phyloP scores from a whole-genome alignment of 2,797 vertebrate genomes.

The Pteronotus mesoamericanus region DNA sequence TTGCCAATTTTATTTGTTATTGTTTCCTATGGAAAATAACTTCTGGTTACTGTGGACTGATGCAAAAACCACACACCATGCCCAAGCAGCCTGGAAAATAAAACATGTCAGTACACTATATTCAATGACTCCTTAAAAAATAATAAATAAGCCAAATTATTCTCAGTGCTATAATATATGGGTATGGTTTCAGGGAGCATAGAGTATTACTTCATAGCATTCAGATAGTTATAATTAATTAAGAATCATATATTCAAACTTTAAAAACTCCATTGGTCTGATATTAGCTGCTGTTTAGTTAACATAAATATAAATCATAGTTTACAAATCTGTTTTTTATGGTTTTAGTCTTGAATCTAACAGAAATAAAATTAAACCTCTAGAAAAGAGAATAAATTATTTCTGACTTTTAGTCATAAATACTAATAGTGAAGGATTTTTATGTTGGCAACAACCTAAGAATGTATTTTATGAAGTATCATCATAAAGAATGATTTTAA shows the following conservation, averaged over 20 bases:
- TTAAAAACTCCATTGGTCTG: not conserved
- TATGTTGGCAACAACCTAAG: not conserved
- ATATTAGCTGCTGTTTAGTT: not conserved
- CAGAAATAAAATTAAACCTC: not conserved
- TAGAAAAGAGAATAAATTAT: not conserved
- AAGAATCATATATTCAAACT: not conserved
- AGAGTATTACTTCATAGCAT: constrained; percentile 1
- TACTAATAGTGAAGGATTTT: not conserved
- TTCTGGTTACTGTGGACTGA: constrained; percentile 59
- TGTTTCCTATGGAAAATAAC: constrained; percentile 56
- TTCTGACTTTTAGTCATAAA: not conserved
- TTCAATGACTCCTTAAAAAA: constrained; percentile 48
- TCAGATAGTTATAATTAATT: constrained; percentile 35
- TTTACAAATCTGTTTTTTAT: not conserved
- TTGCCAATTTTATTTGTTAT: constrained; percentile 61
- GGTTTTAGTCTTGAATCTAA: not conserved
- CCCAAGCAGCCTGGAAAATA: constrained; percentile 49
- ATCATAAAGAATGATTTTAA: not conserved
- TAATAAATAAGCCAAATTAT: constrained; percentile 48
- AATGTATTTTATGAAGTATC: not conserved
- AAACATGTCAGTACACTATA: constrained; percentile 43
- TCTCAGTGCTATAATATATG: not conserved
- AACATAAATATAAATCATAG: not conserved
- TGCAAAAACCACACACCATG: constrained; percentile 47
- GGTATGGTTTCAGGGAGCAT: not conserved